Percentiles rank a stretch among this genome's conserved stretches.
phyloP scores from a whole-genome alignment of 2,797 vertebrate species.

The Neosalanx taihuensis region DNA sequence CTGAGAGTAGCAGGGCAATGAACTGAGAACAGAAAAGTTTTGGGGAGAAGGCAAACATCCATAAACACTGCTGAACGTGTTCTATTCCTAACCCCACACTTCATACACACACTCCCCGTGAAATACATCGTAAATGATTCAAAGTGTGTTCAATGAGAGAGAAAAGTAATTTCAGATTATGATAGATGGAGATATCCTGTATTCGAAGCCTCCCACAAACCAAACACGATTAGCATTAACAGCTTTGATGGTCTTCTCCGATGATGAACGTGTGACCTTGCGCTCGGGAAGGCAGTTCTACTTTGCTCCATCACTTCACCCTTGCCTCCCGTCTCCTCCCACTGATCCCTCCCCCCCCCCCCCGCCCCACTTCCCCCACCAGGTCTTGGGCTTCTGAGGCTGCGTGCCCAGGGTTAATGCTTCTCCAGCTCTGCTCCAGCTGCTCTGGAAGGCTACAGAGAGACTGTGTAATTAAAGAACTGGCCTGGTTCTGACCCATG shows the following conservation, averaged over 20 bases:
- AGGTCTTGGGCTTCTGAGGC: slow-evolving; percentile 25
- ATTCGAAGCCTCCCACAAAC: slow-evolving; percentile 7
- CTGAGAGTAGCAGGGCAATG: no score
- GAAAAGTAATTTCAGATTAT: not conserved
- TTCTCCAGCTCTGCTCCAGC: slow-evolving; percentile 35
- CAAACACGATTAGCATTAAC: slow-evolving; percentile 27
- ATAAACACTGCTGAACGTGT: no score
- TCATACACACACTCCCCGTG: not conserved
- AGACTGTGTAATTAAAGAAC: slow-evolving; percentile 8
- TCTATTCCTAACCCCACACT: no score
- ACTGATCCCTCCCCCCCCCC: slow-evolving; percentile 1
- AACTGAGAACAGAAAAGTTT: no score
- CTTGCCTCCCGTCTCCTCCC: not conserved
- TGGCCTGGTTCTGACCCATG: not conserved
- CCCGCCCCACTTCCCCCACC: not conserved
- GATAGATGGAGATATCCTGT: not conserved
- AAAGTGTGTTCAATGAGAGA: not conserved
- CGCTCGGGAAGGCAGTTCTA: slow-evolving; percentile 17
- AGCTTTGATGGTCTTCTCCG: slow-evolving; percentile 5
- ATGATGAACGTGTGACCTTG: slow-evolving; percentile 42
- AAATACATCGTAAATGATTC: not conserved
- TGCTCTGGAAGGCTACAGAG: slow-evolving; percentile 32
- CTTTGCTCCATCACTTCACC: not conserved
- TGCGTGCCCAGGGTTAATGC: slow-evolving; percentile 23
- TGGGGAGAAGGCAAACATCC: no score